phyloP scores from a whole-genome alignment of 2,797 vertebrate species.

The Pseudochaenichthys georgianus region DNA sequence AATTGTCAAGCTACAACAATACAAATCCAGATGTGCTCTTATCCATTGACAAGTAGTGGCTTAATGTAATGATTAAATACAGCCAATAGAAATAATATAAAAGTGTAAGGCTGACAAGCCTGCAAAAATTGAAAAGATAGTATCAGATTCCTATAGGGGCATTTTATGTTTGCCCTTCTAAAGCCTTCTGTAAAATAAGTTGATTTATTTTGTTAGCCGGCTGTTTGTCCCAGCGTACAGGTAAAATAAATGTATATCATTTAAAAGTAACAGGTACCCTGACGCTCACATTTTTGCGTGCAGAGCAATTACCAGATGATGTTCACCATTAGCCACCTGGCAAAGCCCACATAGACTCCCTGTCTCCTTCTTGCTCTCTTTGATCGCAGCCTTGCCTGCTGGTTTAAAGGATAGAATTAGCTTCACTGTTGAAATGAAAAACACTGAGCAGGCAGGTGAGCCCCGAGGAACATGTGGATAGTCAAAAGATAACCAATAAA shows the following conservation, averaged over 20 bases:
- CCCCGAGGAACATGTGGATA: not conserved
- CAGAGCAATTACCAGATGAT: slow-evolving; percentile 68
- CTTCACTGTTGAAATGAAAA: slow-evolving; percentile 57
- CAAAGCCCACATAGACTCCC: slow-evolving; percentile 54
- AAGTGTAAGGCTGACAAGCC: not conserved
- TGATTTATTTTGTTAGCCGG: slow-evolving; percentile 34
- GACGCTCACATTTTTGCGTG: slow-evolving; percentile 67
- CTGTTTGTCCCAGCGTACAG: slow-evolving; percentile 12
- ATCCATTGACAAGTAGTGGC: not conserved
- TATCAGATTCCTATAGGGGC: not conserved
- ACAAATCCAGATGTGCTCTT: not conserved
- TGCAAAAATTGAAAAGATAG: slow-evolving; percentile 7
- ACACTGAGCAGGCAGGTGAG: not conserved
- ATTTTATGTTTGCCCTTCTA: not conserved
- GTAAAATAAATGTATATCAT: slow-evolving; percentile 58
- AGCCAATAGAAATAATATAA: not conserved
- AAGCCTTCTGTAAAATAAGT: slow-evolving; percentile 12
- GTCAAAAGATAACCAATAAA: not conserved
- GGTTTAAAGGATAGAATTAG: slow-evolving; percentile 58
- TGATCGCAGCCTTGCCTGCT: slow-evolving; percentile 64
- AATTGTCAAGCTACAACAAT: not conserved
- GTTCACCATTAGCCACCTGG: slow-evolving; percentile 75
- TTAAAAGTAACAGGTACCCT: slow-evolving; percentile 42
- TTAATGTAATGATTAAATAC: not conserved
- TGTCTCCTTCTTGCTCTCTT: slow-evolving; percentile 58